Evolutionary conservation across 1,140 invertebrate species (phyloP), one percentile per base, ranked within the genome.

Genomic region (Thaumatotibia leucotreta): DNA sequence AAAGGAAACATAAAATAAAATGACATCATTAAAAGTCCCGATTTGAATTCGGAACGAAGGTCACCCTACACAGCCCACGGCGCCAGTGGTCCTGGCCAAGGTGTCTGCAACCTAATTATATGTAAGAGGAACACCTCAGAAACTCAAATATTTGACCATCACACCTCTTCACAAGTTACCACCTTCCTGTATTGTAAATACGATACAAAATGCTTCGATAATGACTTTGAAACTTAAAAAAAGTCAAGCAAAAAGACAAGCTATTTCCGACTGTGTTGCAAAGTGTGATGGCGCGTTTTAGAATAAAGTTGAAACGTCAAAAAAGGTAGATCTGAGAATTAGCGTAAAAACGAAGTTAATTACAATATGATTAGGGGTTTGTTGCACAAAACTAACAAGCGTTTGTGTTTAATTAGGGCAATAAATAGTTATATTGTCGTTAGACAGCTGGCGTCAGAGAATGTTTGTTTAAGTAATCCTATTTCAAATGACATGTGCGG

Each of bases 51-150:
- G 24, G 29, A 52, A 24, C 8, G 3, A 4, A 9, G 52, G 52
- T 27, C 52, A 58, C 52, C 52, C 54, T 63, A 80, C 69, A 76
- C 70, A 54, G 76, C 83, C 76, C 67, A 49, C 79, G 86, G 84
- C 86, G 83, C 86, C 84, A 84, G 74, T 66, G 61, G 72, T 76
- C 80, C 79, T 81, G 80, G 75, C 78, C 65, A 72, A 89, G 83
- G 86, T 89, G 86, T 89, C 83, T 86, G 83, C 69, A 73, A 58
- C 72, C 79, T 87, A 89, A 89, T 86, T 83, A 89, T 89, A 88
- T 82, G 70, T 74, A 66, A 72, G 73, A 80, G 75, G 79, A 77
- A 86, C 81, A 79, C 76, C 77, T 79, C 70, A 72, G 72, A 68
- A 86, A 79, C 72, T 67, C 82, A 86, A 83, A 83, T 86, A 83